A percentile compares a stretch with the other conserved stretches of the same genome.
Conservation (phyloP, 2,113 vertebrate genomes). For the Tetraodon nigroviridis region DNA sequence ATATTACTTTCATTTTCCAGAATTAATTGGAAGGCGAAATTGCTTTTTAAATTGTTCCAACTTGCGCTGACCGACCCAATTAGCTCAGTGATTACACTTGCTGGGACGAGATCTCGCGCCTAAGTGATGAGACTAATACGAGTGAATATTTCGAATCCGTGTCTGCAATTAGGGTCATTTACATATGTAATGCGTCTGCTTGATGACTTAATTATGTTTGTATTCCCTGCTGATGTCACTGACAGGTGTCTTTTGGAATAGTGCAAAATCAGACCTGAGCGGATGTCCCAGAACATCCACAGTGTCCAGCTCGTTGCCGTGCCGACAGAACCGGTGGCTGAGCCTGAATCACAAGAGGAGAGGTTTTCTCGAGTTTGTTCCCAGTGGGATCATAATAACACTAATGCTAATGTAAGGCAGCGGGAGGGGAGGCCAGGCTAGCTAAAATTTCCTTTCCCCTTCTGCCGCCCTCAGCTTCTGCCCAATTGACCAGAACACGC, state of each 20-base stretch:
- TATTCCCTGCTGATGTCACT: conserved; percentile 50
- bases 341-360: conserved; percentile 5
- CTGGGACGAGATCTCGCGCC: conserved; percentile 52
- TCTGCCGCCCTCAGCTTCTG: too few species aligned
- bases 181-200: conserved; percentile 66
- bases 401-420: too few species aligned
- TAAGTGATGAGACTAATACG: conserved; percentile 66
- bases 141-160: conserved; percentile 69
- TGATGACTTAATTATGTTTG: conserved; percentile 69
- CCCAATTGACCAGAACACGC: too few species aligned
- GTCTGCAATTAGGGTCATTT: conserved; percentile 71
- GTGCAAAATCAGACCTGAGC: conserved; percentile 2
- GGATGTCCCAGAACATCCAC: conserved; percentile 27
- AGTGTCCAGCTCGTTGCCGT: not conserved
- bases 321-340: not conserved
- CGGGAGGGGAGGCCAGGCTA: too few species aligned
- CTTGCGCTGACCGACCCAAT: conserved; percentile 65
- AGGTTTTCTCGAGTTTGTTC: too few species aligned
- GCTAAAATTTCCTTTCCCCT: too few species aligned
- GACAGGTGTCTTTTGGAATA: conserved; percentile 53
- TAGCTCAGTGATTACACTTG: conserved; percentile 60
- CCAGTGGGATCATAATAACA: too few species aligned
- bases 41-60: conserved; percentile 65
- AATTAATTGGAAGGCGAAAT: conserved; percentile 66
- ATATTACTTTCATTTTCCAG: conserved; percentile 33